These are phyloP conservation scores for Adrianichthys oophorus DNA, from an alignment of 2,797 vertebrate species.

Conservation along the genomic window DNA sequence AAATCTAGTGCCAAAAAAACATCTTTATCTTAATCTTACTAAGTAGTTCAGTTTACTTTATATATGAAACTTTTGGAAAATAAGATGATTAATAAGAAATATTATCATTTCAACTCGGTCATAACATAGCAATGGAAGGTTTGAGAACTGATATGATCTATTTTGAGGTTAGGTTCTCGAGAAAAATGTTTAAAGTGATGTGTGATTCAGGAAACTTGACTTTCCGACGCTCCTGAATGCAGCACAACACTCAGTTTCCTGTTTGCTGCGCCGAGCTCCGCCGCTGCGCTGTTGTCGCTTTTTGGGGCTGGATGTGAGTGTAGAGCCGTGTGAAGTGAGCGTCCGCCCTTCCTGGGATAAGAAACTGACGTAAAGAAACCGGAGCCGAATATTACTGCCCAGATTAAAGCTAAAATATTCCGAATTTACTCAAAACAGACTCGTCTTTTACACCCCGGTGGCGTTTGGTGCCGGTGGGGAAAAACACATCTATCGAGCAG, in stretches of 20 bases:
- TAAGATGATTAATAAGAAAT: too few relatives aligned
- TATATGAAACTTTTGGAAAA: too few relatives aligned
- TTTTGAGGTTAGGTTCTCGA: too few relatives aligned
- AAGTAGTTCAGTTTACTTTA: too few relatives aligned
- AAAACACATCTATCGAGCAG: slow-evolving; percentile 9
- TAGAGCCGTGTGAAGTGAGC: background rate
- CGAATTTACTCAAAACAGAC: background rate
- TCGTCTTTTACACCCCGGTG: background rate
- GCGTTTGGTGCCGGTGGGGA: background rate
- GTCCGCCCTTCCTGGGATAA: slow-evolving; percentile 37
- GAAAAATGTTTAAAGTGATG: too few relatives aligned
- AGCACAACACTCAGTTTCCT: slow-evolving; percentile 11
- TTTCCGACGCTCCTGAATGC: slow-evolving; percentile 12
- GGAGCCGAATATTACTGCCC: background rate
- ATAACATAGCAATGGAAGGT: too few relatives aligned
- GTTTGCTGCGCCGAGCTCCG: background rate
- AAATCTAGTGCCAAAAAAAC: too few relatives aligned
- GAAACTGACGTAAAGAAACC: slow-evolving; percentile 48
- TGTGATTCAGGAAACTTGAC: accelerated
- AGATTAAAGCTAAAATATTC: slow-evolving; percentile 6
- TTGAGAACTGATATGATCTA: too few relatives aligned
- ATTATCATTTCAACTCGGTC: too few relatives aligned
- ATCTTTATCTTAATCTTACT: too few relatives aligned
- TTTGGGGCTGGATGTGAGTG: slow-evolving; percentile 11
- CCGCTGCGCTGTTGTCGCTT: background rate